Evolutionary conservation across 2,888 invertebrate species (phyloP).

Genomic region (Rhorus exstirpatorius): DNA sequence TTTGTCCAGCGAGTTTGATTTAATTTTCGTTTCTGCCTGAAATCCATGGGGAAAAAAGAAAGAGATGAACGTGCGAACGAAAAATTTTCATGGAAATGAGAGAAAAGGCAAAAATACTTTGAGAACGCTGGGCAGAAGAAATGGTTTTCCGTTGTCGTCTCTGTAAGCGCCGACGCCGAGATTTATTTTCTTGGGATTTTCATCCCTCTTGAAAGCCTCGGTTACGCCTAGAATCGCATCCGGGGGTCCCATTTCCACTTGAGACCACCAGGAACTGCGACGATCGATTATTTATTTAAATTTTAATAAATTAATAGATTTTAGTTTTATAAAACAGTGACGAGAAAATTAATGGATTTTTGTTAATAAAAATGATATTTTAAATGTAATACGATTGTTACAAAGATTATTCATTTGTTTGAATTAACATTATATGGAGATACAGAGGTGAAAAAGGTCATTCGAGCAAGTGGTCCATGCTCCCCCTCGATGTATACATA

Average conservation of each 20-base stretch:
- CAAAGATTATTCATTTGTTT: too few species aligned
- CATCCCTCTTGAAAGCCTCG: slow-evolving; percentile 97
- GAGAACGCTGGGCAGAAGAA: slow-evolving; percentile 95
- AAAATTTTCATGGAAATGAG: background rate
- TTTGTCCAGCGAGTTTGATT: slow-evolving; percentile 92
- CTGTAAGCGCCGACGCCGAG: slow-evolving; percentile 98
- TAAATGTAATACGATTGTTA: too few species aligned
- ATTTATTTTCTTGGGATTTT: slow-evolving; percentile 97
- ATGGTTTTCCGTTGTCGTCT: slow-evolving; percentile 99
- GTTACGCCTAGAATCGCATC: slow-evolving; percentile 99
- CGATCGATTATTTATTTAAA: slow-evolving; percentile 16
- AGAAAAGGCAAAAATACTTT: slow-evolving; percentile 86
- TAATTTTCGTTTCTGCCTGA: slow-evolving; percentile 94
- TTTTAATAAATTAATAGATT: too few species aligned
- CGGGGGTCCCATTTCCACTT: slow-evolving; percentile 98
- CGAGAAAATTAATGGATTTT: too few species aligned
- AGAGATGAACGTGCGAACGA: background rate
- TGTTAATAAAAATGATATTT: too few species aligned
- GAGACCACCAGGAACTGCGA: slow-evolving; percentile 93
- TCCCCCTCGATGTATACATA: too few species aligned
- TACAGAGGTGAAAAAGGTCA: slow-evolving; percentile 54
- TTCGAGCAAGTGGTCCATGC: slow-evolving; percentile 50
- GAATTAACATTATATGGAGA: background rate
- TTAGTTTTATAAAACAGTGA: too few species aligned
- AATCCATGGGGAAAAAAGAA: slow-evolving; percentile 68